Percentiles rank a stretch among this genome's conserved stretches.
These are phyloP conservation scores for Stenchaetothrips biformis DNA, from an alignment of 2,888 invertebrate species.

Conservation along the genomic window DNA sequence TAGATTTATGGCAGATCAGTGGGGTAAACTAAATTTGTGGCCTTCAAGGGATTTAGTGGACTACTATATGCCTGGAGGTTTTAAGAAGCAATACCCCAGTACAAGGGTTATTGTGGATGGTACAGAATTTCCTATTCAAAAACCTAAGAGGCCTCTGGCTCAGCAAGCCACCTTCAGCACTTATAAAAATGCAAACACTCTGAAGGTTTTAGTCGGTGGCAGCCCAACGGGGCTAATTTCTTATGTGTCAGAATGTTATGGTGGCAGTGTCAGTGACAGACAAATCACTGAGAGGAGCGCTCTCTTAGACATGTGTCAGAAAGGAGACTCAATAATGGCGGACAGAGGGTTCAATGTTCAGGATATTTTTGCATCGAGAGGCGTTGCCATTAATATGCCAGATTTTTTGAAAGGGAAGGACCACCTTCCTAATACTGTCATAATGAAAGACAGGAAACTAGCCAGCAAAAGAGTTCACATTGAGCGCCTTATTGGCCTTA, in stretches of 20 bases:
- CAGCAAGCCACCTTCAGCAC: not conserved
- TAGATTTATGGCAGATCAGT: not conserved
- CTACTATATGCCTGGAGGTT: not conserved
- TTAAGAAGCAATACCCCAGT: not conserved
- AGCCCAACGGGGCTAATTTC: not conserved
- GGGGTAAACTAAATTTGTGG: not conserved
- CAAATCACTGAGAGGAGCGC: not conserved
- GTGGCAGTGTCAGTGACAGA: too few relatives aligned
- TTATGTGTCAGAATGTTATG: too few relatives aligned
- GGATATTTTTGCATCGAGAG: not conserved
- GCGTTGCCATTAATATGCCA: not conserved
- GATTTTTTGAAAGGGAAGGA: too few relatives aligned
- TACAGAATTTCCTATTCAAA: not conserved
- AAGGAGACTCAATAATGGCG: not conserved
- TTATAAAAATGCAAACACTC: not conserved
- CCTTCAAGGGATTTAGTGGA: not conserved
- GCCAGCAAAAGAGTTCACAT: not conserved
- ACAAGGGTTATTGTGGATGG: not conserved
- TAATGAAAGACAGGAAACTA: not conserved
- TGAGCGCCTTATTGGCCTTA: not conserved
- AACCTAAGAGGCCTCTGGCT: not conserved
- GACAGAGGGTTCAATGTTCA: not conserved
- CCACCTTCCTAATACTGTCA: not conserved
- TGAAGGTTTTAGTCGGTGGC: not conserved
- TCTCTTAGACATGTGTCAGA: not conserved